These are phyloP conservation scores for Hymenopus coronatus DNA, from an alignment of 2,888 invertebrate species.

Conservation along the genomic window DNA sequence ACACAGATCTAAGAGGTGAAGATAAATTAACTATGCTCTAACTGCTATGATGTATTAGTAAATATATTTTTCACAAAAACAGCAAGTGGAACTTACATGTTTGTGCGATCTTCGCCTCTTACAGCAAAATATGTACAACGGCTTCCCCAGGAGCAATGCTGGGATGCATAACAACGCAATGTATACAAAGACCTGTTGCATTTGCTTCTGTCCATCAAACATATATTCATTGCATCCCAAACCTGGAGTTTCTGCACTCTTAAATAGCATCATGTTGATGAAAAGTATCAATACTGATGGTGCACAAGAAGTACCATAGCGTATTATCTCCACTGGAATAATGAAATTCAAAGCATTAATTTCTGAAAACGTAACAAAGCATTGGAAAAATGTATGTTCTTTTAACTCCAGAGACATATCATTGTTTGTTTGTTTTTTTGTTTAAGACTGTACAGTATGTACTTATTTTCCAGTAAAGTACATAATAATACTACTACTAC, in stretches of 20 bases:
- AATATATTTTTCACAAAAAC: background rate
- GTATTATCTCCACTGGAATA: slow-evolving; percentile 1
- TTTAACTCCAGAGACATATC: too few relatives aligned
- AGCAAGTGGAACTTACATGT: slow-evolving; percentile 22
- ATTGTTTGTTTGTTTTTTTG: too few relatives aligned
- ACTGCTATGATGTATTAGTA: too few relatives aligned
- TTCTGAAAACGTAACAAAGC: background rate
- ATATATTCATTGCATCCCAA: slow-evolving; percentile 36
- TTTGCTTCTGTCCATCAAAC: slow-evolving; percentile 43
- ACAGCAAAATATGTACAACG: slow-evolving; percentile 46
- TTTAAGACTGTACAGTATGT: too few relatives aligned
- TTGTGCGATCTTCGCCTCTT: slow-evolving; percentile 24
- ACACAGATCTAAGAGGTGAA: too few relatives aligned
- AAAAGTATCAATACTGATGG: slow-evolving; percentile 59
- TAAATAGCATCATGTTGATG: slow-evolving; percentile 59
- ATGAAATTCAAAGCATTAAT: background rate
- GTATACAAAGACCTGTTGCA: slow-evolving; percentile 50
- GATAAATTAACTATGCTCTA: too few relatives aligned
- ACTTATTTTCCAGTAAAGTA: too few relatives aligned
- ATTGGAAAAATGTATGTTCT: background rate
- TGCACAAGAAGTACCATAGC: slow-evolving; percentile 44
- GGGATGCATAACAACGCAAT: slow-evolving; percentile 53
- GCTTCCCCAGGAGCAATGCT: slow-evolving; percentile 54
- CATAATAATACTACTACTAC: too few relatives aligned
- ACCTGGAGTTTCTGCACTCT: slow-evolving; percentile 17